Conservation (phyloP, 2,113 vertebrate species). For the Rattus rattus region DNA sequence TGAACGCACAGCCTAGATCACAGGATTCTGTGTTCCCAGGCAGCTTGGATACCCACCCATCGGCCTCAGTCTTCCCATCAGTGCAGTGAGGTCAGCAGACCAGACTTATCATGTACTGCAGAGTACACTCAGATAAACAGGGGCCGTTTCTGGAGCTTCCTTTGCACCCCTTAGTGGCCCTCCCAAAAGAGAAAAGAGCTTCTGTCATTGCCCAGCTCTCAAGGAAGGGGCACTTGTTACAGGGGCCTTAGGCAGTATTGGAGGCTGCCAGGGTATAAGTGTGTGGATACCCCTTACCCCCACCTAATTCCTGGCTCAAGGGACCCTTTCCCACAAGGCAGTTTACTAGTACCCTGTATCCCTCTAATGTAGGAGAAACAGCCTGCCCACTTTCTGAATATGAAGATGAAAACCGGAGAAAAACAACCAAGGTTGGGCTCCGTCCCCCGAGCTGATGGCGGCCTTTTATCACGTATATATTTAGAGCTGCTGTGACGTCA, state of each 20-base stretch:
- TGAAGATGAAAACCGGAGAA: conserved; percentile 69
- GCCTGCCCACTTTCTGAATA: conserved; percentile 67
- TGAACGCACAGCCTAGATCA: background rate
- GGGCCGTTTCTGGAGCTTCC: background rate
- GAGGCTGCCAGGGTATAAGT: background rate
- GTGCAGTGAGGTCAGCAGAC: background rate
- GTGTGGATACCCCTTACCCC: background rate
- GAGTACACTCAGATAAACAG: background rate
- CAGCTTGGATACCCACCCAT: background rate
- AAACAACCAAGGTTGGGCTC: conserved; percentile 68
- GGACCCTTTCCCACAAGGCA: conserved; percentile 11
- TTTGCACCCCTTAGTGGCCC: background rate
- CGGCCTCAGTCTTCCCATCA: background rate
- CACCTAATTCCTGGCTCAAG: background rate
- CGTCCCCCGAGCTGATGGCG: conserved; percentile 72
- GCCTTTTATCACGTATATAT: conserved; percentile 82
- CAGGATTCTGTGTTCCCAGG: background rate
- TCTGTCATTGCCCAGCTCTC: background rate
- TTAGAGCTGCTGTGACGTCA: conserved; percentile 82
- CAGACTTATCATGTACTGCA: background rate
- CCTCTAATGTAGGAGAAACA: background rate
- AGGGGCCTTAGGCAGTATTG: background rate
- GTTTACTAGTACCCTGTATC: conserved; percentile 6
- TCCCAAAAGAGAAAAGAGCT: background rate
- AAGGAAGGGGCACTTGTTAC: background rate